Base-by-base conservation (phyloP, 2,888 invertebrate genomes). In the Hirtodrosophila duncani region DNA sequence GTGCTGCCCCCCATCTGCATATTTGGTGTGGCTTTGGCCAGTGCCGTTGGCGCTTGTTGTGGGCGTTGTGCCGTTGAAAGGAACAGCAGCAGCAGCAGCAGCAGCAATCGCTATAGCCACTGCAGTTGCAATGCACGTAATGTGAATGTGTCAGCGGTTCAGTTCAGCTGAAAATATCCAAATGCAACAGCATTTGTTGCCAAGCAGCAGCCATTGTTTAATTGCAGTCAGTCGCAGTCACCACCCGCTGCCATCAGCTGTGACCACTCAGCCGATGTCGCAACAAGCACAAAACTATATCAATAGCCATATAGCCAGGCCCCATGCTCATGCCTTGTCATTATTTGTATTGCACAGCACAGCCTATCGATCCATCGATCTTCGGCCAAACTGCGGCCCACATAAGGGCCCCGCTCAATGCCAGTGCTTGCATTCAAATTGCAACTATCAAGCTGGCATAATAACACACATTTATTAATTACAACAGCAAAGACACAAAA, bases 391-490 rank as follows among this genome's bases (percentile, higher is more conserved):
- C 38, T 53, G 48, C 55, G 52, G 43, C 44, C 49, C 57, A 68
- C 69, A 63, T 63, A 61, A 77, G 72, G 72, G 77, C 77, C 42
- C 27, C 18, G 23, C 66, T 68, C 80, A 74, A 74, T 74, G 72
- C 66, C 80, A 79, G 38, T 41, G 34, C 30, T 23, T 31, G 38
- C 48, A 30, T 16, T 37, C 24, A 36, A 43, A 53, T 43, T 60
- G 58, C 56, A 57, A 39, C 21, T 39, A 39, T 41, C 31, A 42
- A 39, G 45, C 21, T 34, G 62, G 48, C 57, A 66, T 75, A 81
- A 81, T 71, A 75, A 67, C 78, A 82, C 63, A 80, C 67, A 81
- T 75, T 75, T 71, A 78, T 63, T 70, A 74, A 81, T 81, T 82
- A 71, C 63, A 68, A 44, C n/a, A 61, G 46, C 58, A 50, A 55